Conservation (phyloP, 2,113 vertebrate genomes). For the Sinocyclocheilus anshuiensis region DNA sequence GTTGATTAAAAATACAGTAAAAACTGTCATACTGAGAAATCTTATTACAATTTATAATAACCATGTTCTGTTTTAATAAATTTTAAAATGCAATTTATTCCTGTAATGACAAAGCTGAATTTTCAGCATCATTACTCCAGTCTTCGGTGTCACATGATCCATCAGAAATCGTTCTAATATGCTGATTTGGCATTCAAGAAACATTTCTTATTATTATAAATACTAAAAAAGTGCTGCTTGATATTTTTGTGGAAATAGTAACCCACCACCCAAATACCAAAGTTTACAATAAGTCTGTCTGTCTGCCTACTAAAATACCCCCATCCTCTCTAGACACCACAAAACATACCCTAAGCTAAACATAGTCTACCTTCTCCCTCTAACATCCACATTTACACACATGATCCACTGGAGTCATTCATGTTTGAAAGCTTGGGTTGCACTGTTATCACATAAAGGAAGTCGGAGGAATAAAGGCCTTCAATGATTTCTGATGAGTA, state of each 20-base stretch:
- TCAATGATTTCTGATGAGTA: not conserved
- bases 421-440: not conserved
- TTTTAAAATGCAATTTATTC: too few relatives aligned
- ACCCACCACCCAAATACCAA: not conserved
- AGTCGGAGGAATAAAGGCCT: not conserved
- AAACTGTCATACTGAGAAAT: too few relatives aligned
- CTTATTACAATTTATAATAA: too few relatives aligned
- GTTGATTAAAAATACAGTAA: not conserved
- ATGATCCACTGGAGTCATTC: not conserved
- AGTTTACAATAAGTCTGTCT: not conserved
- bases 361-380: conserved; percentile 29
- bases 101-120: too few relatives aligned
- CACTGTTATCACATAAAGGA: not conserved
- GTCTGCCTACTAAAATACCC: not conserved
- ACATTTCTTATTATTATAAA: not conserved
- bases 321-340: conserved; percentile 4
- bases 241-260: not conserved
- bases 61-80: too few relatives aligned
- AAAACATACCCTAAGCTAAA: conserved; percentile 11
- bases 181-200: not conserved
- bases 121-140: too few relatives aligned
- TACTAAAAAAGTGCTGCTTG: not conserved
- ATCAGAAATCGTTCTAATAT: not conserved
- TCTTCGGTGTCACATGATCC: too few relatives aligned
- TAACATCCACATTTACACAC: conserved; percentile 15